Evolutionary conservation across 2,797 vertebrate species (phyloP).

Genomic region (Gymnothorax javanicus): DNA sequence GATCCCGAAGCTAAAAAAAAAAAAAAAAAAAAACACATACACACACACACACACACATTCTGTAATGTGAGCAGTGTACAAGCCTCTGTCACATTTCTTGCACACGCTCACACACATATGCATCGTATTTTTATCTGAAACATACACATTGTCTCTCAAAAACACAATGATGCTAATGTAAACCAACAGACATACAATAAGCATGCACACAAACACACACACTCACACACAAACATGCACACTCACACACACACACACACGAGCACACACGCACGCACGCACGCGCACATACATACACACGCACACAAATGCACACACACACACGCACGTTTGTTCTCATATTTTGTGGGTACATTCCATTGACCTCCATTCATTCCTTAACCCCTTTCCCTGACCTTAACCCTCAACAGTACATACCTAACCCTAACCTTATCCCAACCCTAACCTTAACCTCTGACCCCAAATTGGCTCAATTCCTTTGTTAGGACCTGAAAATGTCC

Average conservation of each 20-base stretch:
- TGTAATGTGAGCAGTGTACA: not conserved
- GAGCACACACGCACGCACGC: not conserved
- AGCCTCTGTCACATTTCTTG: not conserved
- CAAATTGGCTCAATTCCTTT: too few relatives aligned
- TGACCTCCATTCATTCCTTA: too few relatives aligned
- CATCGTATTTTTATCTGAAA: not conserved
- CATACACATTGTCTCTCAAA: not conserved
- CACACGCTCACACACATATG: not conserved
- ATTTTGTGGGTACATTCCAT: too few relatives aligned
- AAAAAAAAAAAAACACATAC: not conserved
- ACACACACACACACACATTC: too few relatives aligned
- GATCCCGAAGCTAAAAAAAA: slow-evolving; percentile 85
- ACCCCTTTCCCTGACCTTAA: too few relatives aligned
- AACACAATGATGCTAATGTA: not conserved
- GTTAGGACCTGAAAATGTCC: too few relatives aligned
- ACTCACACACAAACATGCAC: too few relatives aligned
- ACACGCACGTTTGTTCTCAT: too few relatives aligned
- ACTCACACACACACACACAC: not conserved
- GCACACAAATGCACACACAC: not conserved
- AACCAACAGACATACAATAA: not conserved
- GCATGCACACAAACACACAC: not conserved
- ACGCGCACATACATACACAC: not conserved
- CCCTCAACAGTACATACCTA: too few relatives aligned
- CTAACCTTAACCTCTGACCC: too few relatives aligned
- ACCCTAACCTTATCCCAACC: too few relatives aligned